These are phyloP conservation scores for Patella vulgata DNA, from an alignment of 1,140 invertebrate species.

Conservation along the genomic window DNA sequence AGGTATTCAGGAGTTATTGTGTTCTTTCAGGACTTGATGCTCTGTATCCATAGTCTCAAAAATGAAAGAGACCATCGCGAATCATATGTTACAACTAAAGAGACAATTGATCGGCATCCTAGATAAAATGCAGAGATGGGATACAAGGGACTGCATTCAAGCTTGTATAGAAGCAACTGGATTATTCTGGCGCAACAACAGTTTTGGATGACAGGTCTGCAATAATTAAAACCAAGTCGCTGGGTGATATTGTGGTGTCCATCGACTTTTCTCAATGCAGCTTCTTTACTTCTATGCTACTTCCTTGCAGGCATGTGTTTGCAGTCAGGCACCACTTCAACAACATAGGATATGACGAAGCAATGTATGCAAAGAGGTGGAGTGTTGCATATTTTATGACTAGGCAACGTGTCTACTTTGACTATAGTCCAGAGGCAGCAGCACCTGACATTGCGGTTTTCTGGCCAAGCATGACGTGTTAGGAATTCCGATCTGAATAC, in stretches of 20 bases:
- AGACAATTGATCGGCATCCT: background rate
- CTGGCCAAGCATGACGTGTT: too few relatives aligned
- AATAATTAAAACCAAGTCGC: background rate
- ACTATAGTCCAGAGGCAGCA: too few relatives aligned
- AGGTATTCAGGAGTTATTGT: background rate
- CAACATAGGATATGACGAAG: background rate
- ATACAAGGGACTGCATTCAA: conserved; percentile 4
- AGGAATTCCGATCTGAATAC: too few relatives aligned
- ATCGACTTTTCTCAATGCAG: background rate
- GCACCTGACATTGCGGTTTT: too few relatives aligned
- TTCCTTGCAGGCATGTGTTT: conserved; percentile 10
- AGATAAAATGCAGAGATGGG: background rate
- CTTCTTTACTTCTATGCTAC: conserved; percentile 4
- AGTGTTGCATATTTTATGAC: too few relatives aligned
- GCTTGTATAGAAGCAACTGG: conserved; percentile 2
- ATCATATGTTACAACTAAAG: background rate
- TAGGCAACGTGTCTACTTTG: too few relatives aligned
- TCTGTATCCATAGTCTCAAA: background rate
- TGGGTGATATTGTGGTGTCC: background rate
- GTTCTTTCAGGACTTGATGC: conserved; percentile 1
- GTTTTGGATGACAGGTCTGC: background rate
- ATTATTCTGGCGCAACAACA: background rate
- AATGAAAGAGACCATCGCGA: conserved; percentile 1
- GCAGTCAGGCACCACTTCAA: background rate
- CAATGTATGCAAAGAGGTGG: conserved; percentile 1